A percentile compares a stretch with the other conserved stretches of the same genome.
Conservation (phyloP, 2,888 invertebrate genomes). For the Eristalis pertinax region DNA sequence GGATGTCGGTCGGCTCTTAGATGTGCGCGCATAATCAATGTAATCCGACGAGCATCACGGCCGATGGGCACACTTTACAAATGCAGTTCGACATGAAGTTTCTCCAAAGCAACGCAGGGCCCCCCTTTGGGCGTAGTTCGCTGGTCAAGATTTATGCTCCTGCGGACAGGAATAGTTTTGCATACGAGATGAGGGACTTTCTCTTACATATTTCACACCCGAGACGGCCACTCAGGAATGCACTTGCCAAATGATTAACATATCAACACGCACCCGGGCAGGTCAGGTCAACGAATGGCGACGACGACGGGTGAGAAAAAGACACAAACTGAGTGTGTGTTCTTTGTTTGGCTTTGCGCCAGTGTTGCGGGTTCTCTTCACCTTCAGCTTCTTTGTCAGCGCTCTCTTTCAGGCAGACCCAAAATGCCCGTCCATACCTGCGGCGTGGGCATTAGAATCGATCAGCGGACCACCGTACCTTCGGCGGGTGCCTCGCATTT, state of each 20-base stretch:
- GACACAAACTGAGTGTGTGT: neutral
- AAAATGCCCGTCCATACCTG: neutral
- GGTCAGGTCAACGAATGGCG: neutral
- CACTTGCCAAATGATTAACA: constrained; percentile 32
- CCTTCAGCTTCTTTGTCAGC: neutral
- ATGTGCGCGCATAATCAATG: neutral
- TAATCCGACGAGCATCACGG: neutral
- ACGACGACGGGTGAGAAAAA: neutral
- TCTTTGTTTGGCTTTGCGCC: too few species aligned
- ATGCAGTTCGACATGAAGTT: neutral
- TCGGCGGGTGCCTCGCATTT: neutral
- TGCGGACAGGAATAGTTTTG: neutral
- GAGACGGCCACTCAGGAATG: neutral
- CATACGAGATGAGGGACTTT: neutral
- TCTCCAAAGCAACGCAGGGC: neutral
- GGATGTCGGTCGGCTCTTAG: neutral
- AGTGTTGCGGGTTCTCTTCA: neutral
- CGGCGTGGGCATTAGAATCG: neutral
- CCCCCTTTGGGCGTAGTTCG: neutral
- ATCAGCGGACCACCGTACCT: neutral
- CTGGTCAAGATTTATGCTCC: neutral
- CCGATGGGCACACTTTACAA: neutral
- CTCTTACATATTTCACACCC: neutral
- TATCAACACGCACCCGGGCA: neutral
- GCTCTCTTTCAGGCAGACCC: neutral